Conservation (phyloP, 2,888 invertebrate genomes). For the Nomada ruficornis region DNA sequence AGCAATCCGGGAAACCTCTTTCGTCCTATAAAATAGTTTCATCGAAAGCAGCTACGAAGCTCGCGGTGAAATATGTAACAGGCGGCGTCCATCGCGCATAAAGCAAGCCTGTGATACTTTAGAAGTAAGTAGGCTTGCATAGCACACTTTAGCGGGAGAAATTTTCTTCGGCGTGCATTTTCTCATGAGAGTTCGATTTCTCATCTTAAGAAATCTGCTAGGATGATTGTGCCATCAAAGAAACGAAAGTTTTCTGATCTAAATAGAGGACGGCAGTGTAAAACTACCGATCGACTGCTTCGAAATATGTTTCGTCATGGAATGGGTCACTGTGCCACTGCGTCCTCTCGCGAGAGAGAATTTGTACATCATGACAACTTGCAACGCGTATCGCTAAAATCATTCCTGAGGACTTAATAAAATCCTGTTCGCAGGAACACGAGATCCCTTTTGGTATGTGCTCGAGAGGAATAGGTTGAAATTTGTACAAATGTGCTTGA, state of each 20-base stretch:
- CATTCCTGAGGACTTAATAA: conserved; percentile 1
- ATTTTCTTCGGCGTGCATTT: conserved; percentile 10
- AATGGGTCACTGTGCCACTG: conserved; percentile 61
- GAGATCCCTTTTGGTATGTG: not conserved
- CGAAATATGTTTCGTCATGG: conserved; percentile 67
- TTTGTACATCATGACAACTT: conserved; percentile 80
- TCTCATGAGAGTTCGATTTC: conserved; percentile 32
- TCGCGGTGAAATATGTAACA: not conserved
- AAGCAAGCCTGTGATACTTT: not conserved
- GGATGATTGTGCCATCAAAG: conserved; percentile 11
- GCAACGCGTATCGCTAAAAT: conserved; percentile 66
- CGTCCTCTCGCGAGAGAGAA: conserved; percentile 46
- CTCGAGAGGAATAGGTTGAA: not conserved
- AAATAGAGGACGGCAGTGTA: conserved; percentile 27
- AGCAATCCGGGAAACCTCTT: not conserved
- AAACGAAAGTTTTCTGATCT: conserved; percentile 58
- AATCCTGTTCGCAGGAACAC: conserved; percentile 5
- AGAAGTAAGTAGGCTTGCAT: not conserved
- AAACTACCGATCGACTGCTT: conserved; percentile 58
- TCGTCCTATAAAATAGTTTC: not conserved
- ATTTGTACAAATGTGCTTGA: not conserved
- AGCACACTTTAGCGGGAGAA: conserved; percentile 17
- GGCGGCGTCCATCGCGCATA: not conserved
- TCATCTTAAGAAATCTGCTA: conserved; percentile 14
- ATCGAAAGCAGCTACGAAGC: not conserved